Evolutionary conservation across 2,888 invertebrate genomes (phyloP).

Genomic region (Drosophila yooni): DNA sequence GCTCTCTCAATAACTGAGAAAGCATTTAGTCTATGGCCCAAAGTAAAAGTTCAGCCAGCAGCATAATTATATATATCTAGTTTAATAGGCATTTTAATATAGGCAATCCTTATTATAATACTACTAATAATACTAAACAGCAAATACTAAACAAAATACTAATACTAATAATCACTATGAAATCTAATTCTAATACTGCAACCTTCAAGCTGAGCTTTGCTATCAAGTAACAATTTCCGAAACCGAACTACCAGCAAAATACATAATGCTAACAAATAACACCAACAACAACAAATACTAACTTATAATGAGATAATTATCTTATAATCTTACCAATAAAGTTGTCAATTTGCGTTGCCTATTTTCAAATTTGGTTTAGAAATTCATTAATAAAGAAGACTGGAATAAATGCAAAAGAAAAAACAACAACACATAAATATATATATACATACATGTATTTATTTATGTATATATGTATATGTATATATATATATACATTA

Average conservation of each 20-base stretch:
- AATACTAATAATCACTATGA: conserved; percentile 53
- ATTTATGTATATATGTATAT: conserved; percentile 41
- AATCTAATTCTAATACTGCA: conserved; percentile 59
- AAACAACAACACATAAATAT: conserved; percentile 45
- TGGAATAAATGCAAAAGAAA: conserved; percentile 66
- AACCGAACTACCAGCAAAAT: conserved; percentile 40
- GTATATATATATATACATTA: conserved; percentile 42
- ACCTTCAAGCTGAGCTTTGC: conserved; percentile 68
- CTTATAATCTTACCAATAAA: conserved; percentile 50
- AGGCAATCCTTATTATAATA: conserved; percentile 57
- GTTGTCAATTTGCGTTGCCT: conserved; percentile 60
- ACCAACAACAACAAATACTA: conserved; percentile 18
- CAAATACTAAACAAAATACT: conserved; percentile 31
- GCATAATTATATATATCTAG: conserved; percentile 47
- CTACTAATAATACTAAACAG: conserved; percentile 40
- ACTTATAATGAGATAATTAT: conserved; percentile 28
- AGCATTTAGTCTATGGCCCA: conserved; percentile 52
- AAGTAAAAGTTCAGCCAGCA: conserved; percentile 55
- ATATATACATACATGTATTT: conserved; percentile 38
- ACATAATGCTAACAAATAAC: conserved; percentile 16
- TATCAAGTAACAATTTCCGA: conserved; percentile 53
- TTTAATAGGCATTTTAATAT: conserved; percentile 52
- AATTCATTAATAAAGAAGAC: conserved; percentile 72
- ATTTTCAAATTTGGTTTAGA: conserved; percentile 48
- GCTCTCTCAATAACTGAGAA: conserved; percentile 29